phyloP scores from a whole-genome alignment of 2,797 vertebrate species.

The Eremophila alpestris region DNA sequence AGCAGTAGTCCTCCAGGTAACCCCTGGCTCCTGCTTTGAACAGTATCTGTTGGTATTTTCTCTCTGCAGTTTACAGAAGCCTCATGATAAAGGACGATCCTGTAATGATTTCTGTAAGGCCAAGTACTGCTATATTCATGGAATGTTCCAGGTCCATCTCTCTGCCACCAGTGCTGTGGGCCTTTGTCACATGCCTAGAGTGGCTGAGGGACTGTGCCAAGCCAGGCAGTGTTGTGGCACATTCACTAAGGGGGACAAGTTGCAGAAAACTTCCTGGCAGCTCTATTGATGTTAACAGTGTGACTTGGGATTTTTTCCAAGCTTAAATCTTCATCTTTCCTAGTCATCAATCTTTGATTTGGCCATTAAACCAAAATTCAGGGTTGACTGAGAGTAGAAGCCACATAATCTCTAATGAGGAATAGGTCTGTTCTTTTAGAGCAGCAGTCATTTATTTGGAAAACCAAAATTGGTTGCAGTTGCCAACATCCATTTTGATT shows the following conservation, averaged over 20 bases:
- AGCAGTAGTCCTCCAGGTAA: not conserved
- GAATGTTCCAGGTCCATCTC: not conserved
- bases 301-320: not conserved
- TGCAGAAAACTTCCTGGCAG: not conserved
- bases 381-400: not conserved
- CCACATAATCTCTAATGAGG: not conserved
- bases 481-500: not conserved
- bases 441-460: not conserved
- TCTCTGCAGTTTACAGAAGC: not conserved
- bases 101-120: not conserved
- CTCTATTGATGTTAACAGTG: not conserved
- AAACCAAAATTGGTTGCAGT: not conserved
- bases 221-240: not conserved
- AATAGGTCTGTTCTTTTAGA: not conserved
- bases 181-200: not conserved
- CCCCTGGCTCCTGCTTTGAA: not conserved
- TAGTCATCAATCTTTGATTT: not conserved
- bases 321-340: not conserved
- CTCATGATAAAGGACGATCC: rapidly evolving
- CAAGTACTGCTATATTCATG: not conserved
- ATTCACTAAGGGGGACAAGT: not conserved
- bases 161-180: not conserved
- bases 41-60: not conserved
- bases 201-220: not conserved
- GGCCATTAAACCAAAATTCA: not conserved